A percentile compares a stretch with the other conserved stretches of the same genome.
Conservation (phyloP, 2,113 vertebrate genomes). For the Gasterosteus aculeatus region DNA sequence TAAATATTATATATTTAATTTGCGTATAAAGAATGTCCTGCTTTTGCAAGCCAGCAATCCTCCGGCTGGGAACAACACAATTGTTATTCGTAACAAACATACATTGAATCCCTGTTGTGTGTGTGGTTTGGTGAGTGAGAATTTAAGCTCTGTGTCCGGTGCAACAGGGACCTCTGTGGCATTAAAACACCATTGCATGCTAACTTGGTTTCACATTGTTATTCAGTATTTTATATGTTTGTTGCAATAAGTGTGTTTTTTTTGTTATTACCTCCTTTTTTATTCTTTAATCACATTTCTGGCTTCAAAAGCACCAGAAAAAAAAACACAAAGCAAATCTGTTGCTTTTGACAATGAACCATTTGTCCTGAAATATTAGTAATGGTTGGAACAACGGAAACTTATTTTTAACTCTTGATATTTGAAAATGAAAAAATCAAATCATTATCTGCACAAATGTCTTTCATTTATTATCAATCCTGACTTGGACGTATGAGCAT, state of each 20-base stretch:
- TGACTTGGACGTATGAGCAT: neutral
- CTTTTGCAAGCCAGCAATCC: neutral
- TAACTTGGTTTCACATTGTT: neutral
- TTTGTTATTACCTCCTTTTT: neutral
- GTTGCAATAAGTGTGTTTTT: neutral
- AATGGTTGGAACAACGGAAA: neutral
- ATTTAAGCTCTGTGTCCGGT: neutral
- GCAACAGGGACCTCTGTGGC: constrained; percentile 75
- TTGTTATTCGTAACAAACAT: constrained; percentile 10
- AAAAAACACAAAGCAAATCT: neutral
- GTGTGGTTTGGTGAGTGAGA: neutral
- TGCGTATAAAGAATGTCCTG: neutral
- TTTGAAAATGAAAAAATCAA: neutral
- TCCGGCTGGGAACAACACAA: neutral
- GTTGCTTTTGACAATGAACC: neutral
- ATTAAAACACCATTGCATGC: constrained; percentile 20
- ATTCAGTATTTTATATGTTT: neutral
- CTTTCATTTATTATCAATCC: neutral
- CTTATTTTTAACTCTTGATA: neutral
- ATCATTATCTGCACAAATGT: neutral
- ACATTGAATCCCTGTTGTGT: constrained; percentile 11
- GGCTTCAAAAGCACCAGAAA: neutral
- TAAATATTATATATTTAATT: neutral
- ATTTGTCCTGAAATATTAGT: neutral
- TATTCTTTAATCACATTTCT: neutral